Evolutionary conservation across 2,888 invertebrate species (phyloP).

Genomic region (Meteorus colon): DNA sequence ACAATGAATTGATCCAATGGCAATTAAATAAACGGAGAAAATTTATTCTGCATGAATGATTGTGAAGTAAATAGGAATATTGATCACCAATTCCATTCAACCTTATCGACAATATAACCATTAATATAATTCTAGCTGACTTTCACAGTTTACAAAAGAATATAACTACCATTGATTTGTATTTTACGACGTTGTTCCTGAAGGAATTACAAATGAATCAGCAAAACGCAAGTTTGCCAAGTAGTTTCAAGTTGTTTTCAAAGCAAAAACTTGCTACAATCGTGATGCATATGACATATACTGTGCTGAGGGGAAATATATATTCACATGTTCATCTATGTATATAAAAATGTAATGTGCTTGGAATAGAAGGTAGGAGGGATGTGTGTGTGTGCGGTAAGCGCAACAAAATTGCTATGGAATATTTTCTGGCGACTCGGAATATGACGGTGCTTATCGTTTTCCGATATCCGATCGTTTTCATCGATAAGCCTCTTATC

Average conservation of each 20-base stretch:
- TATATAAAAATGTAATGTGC: constrained; percentile 25
- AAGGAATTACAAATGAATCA: constrained; percentile 2
- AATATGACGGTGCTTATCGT: constrained; percentile 47
- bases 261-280: constrained; percentile 22
- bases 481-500: constrained; percentile 54
- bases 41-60: background rate
- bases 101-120: no score
- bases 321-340: constrained; percentile 12
- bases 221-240: constrained; percentile 24
- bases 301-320: constrained; percentile 7
- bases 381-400: constrained; percentile 30
- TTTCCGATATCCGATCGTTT: constrained; percentile 50
- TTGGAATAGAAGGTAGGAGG: constrained; percentile 17
- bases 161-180: constrained; percentile 7
- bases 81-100: background rate
- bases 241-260: constrained; percentile 28
- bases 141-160: background rate
- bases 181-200: constrained; percentile 9
- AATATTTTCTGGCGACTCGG: constrained; percentile 41
- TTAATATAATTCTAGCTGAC: background rate
- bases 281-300: constrained; percentile 23
- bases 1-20: background rate
- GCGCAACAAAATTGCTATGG: constrained; percentile 43
- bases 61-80: background rate
- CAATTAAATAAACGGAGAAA: background rate